phyloP scores from a whole-genome alignment of 2,888 invertebrate genomes.

The Ischnus inquisitorius region DNA sequence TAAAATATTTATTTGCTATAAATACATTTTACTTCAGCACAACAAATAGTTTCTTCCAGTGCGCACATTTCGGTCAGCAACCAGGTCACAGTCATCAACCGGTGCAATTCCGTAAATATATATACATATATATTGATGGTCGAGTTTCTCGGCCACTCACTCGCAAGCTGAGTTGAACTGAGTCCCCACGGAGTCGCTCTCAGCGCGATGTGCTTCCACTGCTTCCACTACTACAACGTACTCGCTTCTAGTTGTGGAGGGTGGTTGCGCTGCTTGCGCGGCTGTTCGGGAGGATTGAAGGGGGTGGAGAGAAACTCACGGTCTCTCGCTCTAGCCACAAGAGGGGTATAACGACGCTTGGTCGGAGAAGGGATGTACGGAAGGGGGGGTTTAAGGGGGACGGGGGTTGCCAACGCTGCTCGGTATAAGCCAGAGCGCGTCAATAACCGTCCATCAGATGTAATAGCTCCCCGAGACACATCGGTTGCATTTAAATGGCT shows the following conservation, averaged over 20 bases:
- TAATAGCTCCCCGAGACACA: slow-evolving; percentile 86
- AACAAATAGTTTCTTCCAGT: neutral
- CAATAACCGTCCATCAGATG: slow-evolving; percentile 86
- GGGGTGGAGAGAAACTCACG: slow-evolving; percentile 51
- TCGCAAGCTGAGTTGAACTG: slow-evolving; percentile 71
- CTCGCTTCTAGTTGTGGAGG: slow-evolving; percentile 53
- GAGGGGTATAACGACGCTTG: slow-evolving; percentile 65
- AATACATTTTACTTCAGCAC: neutral
- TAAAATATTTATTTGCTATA: neutral
- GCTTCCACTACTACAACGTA: slow-evolving; percentile 36
- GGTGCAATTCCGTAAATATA: slow-evolving; percentile 6
- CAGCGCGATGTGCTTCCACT: slow-evolving; percentile 56
- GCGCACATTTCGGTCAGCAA: neutral
- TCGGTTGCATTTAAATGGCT: slow-evolving; percentile 86
- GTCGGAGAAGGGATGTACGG: slow-evolving; percentile 49
- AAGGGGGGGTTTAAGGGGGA: slow-evolving; percentile 63
- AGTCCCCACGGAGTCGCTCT: slow-evolving; percentile 70
- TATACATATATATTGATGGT: slow-evolving; percentile 43
- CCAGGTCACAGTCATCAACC: neutral
- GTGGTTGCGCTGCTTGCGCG: slow-evolving; percentile 63
- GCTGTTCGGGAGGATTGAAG: slow-evolving; percentile 57
- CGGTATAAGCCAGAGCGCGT: slow-evolving; percentile 85
- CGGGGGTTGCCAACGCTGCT: slow-evolving; percentile 77
- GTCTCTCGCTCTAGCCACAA: slow-evolving; percentile 59
- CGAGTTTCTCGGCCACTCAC: slow-evolving; percentile 50